Percentiles rank a stretch among this genome's conserved stretches.
These are phyloP conservation scores for Rhagonycha lutea DNA, from an alignment of 2,888 invertebrate genomes.

Conservation along the genomic window DNA sequence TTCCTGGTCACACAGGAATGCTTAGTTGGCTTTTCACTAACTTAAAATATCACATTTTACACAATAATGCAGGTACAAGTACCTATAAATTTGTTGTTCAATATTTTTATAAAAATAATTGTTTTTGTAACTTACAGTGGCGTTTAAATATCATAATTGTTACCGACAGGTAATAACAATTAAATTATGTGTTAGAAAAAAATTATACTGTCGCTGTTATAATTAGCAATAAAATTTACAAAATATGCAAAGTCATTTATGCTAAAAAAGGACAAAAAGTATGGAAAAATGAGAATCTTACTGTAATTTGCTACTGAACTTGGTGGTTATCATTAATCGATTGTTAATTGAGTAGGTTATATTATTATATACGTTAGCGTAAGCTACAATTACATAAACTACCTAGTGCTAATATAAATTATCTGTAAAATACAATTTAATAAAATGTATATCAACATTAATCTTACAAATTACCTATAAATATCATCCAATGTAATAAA, in stretches of 20 bases:
- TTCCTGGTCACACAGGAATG: slow-evolving; percentile 5
- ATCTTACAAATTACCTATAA: too few species aligned
- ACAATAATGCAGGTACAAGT: neutral
- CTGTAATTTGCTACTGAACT: neutral
- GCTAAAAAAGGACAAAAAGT: neutral
- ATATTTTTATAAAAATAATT: neutral
- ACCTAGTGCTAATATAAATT: too few species aligned
- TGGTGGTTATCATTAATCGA: neutral
- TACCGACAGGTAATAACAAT: neutral
- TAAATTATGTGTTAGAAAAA: too few species aligned
- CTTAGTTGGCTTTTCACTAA: neutral
- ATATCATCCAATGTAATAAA: too few species aligned
- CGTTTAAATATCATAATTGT: neutral
- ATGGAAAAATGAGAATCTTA: neutral
- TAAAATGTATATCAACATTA: too few species aligned
- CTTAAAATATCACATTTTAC: neutral
- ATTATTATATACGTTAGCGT: neutral
- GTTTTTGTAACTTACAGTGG: neutral
- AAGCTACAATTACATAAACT: too few species aligned
- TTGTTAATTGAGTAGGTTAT: neutral
- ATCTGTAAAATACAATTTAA: too few species aligned
- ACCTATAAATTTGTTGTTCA: neutral
- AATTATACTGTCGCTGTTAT: too few species aligned
- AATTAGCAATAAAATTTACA: too few species aligned
- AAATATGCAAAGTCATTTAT: too few species aligned